A percentile compares a stretch with the other conserved stretches of the same genome.
Evolutionary conservation across 2,888 invertebrate species (phyloP).

Genomic region (Argyresthia albistria): DNA sequence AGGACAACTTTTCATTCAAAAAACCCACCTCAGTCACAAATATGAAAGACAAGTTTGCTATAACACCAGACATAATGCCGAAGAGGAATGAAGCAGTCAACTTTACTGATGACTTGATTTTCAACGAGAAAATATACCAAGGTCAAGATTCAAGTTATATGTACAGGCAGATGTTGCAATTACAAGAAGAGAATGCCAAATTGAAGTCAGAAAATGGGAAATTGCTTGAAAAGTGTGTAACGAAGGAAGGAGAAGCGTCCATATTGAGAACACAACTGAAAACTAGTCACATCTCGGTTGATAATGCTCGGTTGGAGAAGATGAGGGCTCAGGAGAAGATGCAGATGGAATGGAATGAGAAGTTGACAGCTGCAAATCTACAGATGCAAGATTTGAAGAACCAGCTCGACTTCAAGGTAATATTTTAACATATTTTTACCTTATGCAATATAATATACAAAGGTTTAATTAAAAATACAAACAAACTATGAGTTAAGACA

Average conservation of each 20-base stretch:
- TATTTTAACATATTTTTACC: background rate
- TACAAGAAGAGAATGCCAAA: conserved; percentile 54
- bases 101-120: conserved; percentile 34
- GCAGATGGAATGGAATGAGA: conserved; percentile 65
- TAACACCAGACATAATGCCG: conserved; percentile 29
- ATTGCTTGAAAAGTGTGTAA: conserved; percentile 59
- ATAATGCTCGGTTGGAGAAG: conserved; percentile 53
- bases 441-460: too few relatives aligned
- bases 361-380: conserved; percentile 41
- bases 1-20: conserved; percentile 39
- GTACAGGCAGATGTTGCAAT: conserved; percentile 40
- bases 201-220: conserved; percentile 57
- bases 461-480: too few relatives aligned
- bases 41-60: conserved; percentile 50
- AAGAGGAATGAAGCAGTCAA: conserved; percentile 22
- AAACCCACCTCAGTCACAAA: conserved; percentile 36
- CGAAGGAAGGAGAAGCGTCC: conserved; percentile 71
- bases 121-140: conserved; percentile 42
- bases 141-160: conserved; percentile 36
- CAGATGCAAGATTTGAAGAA: conserved; percentile 58
- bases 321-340: conserved; percentile 55
- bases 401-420: conserved; percentile 72
- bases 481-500: too few relatives aligned
- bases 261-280: conserved; percentile 69
- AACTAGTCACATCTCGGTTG: conserved; percentile 48